A percentile compares a stretch with the other conserved stretches of the same genome.
Conservation (phyloP, 2,797 vertebrate genomes). For the Hemitrygon akajei region DNA sequence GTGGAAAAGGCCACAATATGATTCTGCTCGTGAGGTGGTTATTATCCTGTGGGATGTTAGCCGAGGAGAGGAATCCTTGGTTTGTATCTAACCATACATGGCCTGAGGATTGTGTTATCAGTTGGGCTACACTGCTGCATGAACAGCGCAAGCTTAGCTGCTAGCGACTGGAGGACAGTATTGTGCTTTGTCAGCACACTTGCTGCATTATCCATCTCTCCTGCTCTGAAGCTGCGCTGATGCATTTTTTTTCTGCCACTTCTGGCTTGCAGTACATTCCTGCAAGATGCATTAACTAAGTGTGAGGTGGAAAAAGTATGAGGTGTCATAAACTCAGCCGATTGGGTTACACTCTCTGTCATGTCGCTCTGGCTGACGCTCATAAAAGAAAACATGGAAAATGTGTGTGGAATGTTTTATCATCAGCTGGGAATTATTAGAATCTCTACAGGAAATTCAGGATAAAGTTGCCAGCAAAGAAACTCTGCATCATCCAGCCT, state of each 20-base stretch:
- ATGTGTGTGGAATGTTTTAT: neutral
- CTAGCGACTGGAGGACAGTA: neutral
- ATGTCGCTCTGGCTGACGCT: no score
- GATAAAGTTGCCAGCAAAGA: neutral
- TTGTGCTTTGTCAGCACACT: neutral
- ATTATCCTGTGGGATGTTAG: neutral
- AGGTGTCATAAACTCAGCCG: neutral
- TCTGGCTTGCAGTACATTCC: neutral
- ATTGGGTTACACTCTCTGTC: no score
- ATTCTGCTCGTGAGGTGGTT: neutral
- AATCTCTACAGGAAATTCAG: neutral
- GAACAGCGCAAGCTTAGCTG: neutral
- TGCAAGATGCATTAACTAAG: neutral
- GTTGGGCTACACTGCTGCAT: neutral
- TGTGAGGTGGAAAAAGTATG: neutral
- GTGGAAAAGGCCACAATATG: neutral
- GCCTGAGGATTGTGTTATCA: neutral
- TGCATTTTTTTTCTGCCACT: neutral
- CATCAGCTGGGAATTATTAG: conserved; percentile 11
- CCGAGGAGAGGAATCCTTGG: neutral
- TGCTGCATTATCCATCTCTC: neutral
- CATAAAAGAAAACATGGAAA: neutral
- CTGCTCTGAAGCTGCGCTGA: neutral
- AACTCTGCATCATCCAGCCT: neutral
- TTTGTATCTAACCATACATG: neutral